Conservation (phyloP, 1,140 invertebrate species). For the Orchestia grillus region DNA sequence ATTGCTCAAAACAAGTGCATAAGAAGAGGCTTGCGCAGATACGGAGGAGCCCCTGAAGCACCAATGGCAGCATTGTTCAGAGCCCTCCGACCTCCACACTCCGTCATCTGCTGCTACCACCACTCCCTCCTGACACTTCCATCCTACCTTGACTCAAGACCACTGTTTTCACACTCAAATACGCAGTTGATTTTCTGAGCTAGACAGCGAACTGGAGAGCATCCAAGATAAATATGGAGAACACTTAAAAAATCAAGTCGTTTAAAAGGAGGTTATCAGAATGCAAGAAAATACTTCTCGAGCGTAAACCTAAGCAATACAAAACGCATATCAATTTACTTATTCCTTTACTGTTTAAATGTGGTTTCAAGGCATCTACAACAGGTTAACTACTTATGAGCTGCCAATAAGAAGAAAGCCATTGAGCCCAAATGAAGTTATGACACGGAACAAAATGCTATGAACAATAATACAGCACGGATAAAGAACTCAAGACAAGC, state of each 20-base stretch:
- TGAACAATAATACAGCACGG: neutral
- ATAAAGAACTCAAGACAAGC: neutral
- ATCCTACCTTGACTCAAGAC: neutral
- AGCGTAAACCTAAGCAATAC: neutral
- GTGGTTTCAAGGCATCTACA: neutral
- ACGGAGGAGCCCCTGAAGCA: neutral
- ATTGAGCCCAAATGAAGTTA: neutral
- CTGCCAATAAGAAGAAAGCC: neutral
- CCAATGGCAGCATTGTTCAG: neutral
- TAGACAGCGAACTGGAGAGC: too few species aligned
- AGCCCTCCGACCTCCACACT: neutral
- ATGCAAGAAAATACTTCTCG: neutral
- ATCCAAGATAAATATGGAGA: neutral
- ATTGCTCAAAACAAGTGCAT: neutral
- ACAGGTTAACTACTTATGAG: neutral
- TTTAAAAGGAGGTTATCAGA: neutral
- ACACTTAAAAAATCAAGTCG: neutral
- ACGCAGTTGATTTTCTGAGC: neutral
- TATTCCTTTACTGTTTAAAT: too few species aligned
- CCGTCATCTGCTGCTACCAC: neutral
- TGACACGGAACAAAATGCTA: neutral
- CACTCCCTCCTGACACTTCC: neutral
- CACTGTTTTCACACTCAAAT: neutral
- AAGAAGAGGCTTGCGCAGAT: conserved; percentile 19
- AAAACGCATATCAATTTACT: neutral